Evolutionary conservation across 1,140 invertebrate species (phyloP), one percentile per base, ranked within the genome.

Genomic region (Augochlora pura): DNA sequence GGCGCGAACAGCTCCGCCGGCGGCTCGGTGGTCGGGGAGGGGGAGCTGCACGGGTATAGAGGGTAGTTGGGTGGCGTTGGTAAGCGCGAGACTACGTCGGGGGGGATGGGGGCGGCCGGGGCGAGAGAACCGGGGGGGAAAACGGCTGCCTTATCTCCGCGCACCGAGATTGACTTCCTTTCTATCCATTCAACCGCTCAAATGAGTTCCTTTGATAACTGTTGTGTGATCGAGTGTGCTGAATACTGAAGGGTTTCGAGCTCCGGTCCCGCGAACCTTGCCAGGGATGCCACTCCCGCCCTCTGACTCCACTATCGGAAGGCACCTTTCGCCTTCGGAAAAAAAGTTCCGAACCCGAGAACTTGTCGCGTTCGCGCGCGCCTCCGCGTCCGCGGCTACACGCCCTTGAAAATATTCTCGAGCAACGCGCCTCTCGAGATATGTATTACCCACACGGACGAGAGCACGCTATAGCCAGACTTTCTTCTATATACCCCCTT

Each of bases 161-260:
- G 88, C 86, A 87, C 87, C 88, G 90, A 93, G 92, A 93, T 93
- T 93, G 92, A 93, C 92, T 93, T 93, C 92, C 92, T 93, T 93
- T 93, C 91, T 91, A 92, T 88, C 92, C 90, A 93, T 93, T 93
- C 92, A 93, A 83, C 89, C 91, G 92, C 90, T 93, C 91, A 93
- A 93, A 93, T 93, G 92, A 93, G 92, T 93, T 93, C 92, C 91
- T 93, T 93, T 93, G 92, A 92, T 93, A 93, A 92, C 91, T 93
- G 91, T 92, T 92, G 92, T 93, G 92, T 92, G 92, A 93, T 93
- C 91, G 91, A 92, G 92, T 92, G 91, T 91, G 88, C 90, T 92
- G 92, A 92, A 92, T 92, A 91, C 91, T 91, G 91, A 92, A 93
- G 91, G 91, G 91, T 90, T 92, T 78, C 72, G 32, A 72, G 80